A percentile compares a stretch with the other conserved stretches of the same genome.
Evolutionary conservation across 2,888 invertebrate species (phyloP).

Genomic region (Onthophagus sagittarius): DNA sequence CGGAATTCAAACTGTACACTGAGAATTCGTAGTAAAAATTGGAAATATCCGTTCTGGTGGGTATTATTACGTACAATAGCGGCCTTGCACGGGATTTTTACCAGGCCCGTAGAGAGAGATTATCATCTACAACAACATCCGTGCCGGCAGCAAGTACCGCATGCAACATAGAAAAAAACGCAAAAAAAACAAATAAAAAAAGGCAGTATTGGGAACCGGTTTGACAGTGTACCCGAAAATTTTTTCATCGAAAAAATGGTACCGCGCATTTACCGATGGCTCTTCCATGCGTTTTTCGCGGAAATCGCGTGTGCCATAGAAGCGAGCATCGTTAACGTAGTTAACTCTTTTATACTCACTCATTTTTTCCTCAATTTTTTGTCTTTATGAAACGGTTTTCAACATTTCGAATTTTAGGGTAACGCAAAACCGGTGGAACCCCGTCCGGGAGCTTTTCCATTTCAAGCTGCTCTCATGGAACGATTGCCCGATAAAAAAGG

Average conservation of each 20-base stretch:
- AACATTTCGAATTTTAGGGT: slow-evolving; percentile 29
- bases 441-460: slow-evolving; percentile 40
- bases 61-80: background rate
- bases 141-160: background rate
- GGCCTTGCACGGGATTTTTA: background rate
- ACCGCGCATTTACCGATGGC: background rate
- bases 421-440: slow-evolving; percentile 42
- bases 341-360: background rate
- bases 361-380: background rate
- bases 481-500: slow-evolving; percentile 32
- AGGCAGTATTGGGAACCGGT: background rate
- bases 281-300: background rate
- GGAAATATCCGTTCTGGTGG: background rate
- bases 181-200: background rate
- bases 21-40: background rate
- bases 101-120: background rate
- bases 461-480: slow-evolving; percentile 43
- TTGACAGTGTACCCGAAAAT: background rate
- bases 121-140: background rate
- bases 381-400: background rate
- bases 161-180: background rate
- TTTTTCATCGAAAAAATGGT: background rate
- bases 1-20: background rate
- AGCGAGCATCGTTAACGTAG: slow-evolving; percentile 8
- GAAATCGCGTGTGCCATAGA: background rate